phyloP scores from a whole-genome alignment of 2,113 vertebrate genomes.

The Nestor notabilis region DNA sequence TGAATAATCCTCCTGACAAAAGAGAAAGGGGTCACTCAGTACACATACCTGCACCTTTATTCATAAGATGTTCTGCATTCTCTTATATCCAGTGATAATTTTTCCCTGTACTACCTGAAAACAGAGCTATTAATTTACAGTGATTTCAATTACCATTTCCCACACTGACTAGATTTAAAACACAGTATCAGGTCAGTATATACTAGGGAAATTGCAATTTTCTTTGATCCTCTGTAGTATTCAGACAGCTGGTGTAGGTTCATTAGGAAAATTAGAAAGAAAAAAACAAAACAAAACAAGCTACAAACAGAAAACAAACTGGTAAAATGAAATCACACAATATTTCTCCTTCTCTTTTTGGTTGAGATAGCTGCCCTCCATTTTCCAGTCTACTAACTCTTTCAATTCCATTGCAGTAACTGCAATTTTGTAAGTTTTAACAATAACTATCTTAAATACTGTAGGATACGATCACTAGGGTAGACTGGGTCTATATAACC shows the following conservation, averaged over 20 bases:
- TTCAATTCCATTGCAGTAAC: not conserved
- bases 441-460: not conserved
- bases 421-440: not conserved
- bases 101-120: slow-evolving; percentile 11
- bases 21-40: not conserved
- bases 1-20: not conserved
- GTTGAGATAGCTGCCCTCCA: not conserved
- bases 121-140: slow-evolving; percentile 28
- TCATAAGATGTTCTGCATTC: not conserved
- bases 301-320: not conserved
- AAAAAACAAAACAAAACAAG: not conserved
- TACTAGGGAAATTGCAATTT: not conserved
- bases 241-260: slow-evolving; percentile 3
- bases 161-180: slow-evolving; percentile 24
- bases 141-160: slow-evolving; percentile 36
- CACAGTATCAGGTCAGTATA: not conserved
- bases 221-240: slow-evolving; percentile 21
- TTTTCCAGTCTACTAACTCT: slow-evolving; percentile 13
- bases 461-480: not conserved
- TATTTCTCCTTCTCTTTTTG: not conserved
- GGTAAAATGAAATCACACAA: not conserved
- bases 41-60: not conserved
- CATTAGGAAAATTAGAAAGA: slow-evolving; percentile 38
- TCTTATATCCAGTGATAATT: not conserved
- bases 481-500: not conserved